Base-by-base conservation (phyloP, 2,888 invertebrate species). In the Petrolisthes manimaculis region DNA sequence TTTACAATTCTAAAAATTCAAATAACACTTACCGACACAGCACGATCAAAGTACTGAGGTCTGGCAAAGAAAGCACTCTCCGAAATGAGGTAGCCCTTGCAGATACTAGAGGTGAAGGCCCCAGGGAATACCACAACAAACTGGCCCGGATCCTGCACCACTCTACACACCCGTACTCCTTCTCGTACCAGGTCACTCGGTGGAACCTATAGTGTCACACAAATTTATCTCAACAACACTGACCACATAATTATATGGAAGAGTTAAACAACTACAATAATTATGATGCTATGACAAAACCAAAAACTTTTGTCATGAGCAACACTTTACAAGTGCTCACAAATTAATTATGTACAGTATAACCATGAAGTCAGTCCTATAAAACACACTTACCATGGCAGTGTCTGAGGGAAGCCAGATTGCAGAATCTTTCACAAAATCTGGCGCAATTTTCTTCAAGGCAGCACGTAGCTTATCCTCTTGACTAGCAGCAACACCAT, bases 51-150 rank as follows among this genome's bases (percentile, higher is more conserved):
- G 97, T 97, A 98, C 0, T 95, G 94, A 1, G 95, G 94, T 8
- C 96, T 95, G 0, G 97, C 98, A 92, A 97, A 98, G 93, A 97
- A 98, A 0, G 97, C 97, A 92, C 97, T 97, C 92, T 99, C 98
- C 0, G 97, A 97, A 0, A 97, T 95, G 0, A 96, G 95, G 92
- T 96, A 97, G 0, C 98, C 98, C 0, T 97, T 97, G 91, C 96
- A 96, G 89, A 98, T 95, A 75, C 96, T 97, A 0, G 97, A 96
- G 0, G 97, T 97, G 92, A 97, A 98, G 0, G 97, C 96, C 92
- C 96, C 95, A 0, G 98, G 97, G 93, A 97, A 97, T 0, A 98
- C 96, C 0, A 98, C 94, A 54, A 98, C 95, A 93, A 96, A 98
- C 92, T 98, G 97, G 0, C 97, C 97, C 0, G 97, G 96, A 89